Base-by-base conservation (phyloP, 2,113 vertebrate genomes). In the Prionailurus bengalensis region DNA sequence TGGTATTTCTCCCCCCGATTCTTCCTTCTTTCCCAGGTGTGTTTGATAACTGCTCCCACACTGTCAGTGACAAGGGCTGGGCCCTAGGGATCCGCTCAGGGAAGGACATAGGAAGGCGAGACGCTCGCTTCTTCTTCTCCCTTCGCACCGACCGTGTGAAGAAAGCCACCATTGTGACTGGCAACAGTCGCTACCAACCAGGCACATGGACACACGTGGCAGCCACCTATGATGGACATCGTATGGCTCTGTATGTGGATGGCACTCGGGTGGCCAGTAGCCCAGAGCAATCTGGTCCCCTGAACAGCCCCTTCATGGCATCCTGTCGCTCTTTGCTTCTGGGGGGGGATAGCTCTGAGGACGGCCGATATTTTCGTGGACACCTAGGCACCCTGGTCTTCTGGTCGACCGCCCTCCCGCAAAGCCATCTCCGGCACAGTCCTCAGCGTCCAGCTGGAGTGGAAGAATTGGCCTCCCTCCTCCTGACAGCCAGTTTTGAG, bases 1-100 rank as follows among this genome's bases (percentile, higher is more conserved):
- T 97, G 88, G 95, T 82, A 4, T 95, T 78, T 97, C 73, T 89
- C 15, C 71, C 80, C 76, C 92, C 1, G 51, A 92, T 84, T 84
- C 92, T 63, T 27, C 90, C 94, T 89, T 94, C 86, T 98, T 98
- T 96, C 98, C 97, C 98, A 99, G 99, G 99, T 58, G 98, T 99
- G 80, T 99, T 99, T 95, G 99, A 99, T 98, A 99, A 99, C 99
- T 99, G 99, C 98, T 99, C 99, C 3, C 99, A 99, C 95, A 98
- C 98, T 0, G 96, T 98, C 98, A 99, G 98, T 66, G 99, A 99
- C 97, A 99, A 99, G 98, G 99, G 99, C 95, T 99, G 99, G 99
- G 99, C 99, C 0, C 98, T 99, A 48, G 99, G 99, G 8, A 99
- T 99, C 97, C 99, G 96, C 1, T 99, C 99, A 1, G 93, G 98